These are phyloP conservation scores for Macquaria ambigua DNA, from an alignment of 2,113 vertebrate genomes.

Conservation along the genomic window DNA sequence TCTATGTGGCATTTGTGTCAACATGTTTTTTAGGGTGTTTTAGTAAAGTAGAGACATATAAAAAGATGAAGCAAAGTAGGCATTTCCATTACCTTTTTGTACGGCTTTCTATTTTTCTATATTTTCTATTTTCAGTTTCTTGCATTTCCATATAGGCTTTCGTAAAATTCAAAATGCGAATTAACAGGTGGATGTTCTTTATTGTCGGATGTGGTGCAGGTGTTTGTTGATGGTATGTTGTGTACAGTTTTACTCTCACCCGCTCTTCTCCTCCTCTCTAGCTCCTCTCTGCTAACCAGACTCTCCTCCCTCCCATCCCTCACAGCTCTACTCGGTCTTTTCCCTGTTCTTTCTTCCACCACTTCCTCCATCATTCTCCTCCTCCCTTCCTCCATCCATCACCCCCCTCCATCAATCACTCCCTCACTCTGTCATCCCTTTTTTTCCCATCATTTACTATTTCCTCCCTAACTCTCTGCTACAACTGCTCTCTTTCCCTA, in stretches of 20 bases:
- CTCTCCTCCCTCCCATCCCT: constrained; percentile 6
- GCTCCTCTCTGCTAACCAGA: constrained; percentile 9
- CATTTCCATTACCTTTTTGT: neutral
- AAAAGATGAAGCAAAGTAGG: neutral
- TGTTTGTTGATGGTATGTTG: constrained; percentile 33
- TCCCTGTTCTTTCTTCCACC: constrained; percentile 49
- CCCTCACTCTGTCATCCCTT: constrained; percentile 45
- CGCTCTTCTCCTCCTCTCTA: neutral
- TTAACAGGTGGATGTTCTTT: neutral
- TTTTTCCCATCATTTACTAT: constrained; percentile 32
- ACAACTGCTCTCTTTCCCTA: constrained; percentile 14
- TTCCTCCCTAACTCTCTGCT: constrained; percentile 39
- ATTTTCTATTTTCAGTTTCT: neutral
- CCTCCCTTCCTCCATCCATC: constrained; percentile 49
- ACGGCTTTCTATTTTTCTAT: neutral
- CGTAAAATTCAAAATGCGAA: neutral
- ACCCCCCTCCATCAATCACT: constrained; percentile 49
- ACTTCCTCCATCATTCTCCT: constrained; percentile 60
- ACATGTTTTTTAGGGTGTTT: neutral
- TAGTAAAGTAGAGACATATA: neutral
- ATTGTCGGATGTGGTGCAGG: constrained; percentile 2
- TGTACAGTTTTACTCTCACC: neutral
- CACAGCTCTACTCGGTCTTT: constrained; percentile 39
- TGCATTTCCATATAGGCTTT: neutral
- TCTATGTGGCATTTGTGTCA: neutral